A percentile compares a stretch with the other conserved stretches of the same genome.
phyloP scores from a whole-genome alignment of 2,888 invertebrate genomes.

The Heteromurus nitidus region DNA sequence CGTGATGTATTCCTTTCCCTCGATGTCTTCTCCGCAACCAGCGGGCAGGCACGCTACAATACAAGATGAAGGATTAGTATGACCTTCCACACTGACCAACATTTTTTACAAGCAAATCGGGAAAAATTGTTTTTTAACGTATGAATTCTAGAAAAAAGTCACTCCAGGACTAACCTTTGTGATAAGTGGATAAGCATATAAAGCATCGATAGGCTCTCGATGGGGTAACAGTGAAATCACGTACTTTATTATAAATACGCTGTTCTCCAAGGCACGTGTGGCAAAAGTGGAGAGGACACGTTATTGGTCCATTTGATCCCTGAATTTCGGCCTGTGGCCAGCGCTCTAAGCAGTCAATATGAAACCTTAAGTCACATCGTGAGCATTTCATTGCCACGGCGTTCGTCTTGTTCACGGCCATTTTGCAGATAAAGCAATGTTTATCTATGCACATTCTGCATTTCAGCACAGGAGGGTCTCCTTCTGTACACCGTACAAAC shows the following conservation, averaged over 20 bases:
- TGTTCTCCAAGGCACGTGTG: conserved; percentile 71
- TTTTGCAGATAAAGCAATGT: conserved; percentile 66
- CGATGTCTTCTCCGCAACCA: conserved; percentile 60
- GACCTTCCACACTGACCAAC: not conserved
- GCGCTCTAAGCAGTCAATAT: conserved; percentile 64
- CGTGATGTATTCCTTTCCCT: conserved; percentile 59
- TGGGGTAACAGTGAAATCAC: conserved; percentile 55
- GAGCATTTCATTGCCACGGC: conserved; percentile 60
- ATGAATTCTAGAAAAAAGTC: not conserved
- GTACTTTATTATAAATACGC: conserved; percentile 51
- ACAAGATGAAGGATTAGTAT: not conserved
- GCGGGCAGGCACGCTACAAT: conserved; percentile 69
- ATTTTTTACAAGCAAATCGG: not conserved
- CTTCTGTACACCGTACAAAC: not conserved
- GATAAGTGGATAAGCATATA: conserved; percentile 67
- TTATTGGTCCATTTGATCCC: conserved; percentile 66
- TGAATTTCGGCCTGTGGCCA: conserved; percentile 71
- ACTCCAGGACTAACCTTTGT: conserved; percentile 62
- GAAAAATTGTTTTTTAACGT: too few species aligned
- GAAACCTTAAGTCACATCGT: conserved; percentile 67
- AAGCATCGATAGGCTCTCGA: conserved; percentile 58
- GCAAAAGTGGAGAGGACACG: conserved; percentile 71
- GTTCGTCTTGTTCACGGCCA: not conserved
- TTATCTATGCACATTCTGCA: conserved; percentile 64
- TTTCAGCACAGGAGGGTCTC: conserved; percentile 21